Evolutionary conservation across 92 coral and sea anemone genomes (phyloP), one percentile per base, ranked within the genome.

Genomic region (Pocillopora meandrina): DNA sequence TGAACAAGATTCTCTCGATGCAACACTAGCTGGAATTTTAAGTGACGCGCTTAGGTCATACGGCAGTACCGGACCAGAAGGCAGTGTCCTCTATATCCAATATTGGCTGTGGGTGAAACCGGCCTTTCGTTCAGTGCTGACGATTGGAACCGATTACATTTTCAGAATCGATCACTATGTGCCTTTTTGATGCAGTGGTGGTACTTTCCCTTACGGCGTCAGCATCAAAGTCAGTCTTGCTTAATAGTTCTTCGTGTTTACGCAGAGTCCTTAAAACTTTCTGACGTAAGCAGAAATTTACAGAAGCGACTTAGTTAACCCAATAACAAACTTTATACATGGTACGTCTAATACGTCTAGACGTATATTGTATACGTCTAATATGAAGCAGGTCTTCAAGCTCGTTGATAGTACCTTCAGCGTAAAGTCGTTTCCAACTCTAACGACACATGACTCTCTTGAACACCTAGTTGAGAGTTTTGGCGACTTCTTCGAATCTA

Each of bases 361-460:
- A 26, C 0, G 1, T 26, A 26, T 26, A 26, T 26, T 26, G 26
- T 26, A 26, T 42, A 56, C 70, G 35, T 82, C 91, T 63, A 72
- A 87, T 23, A 85, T 81, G 61, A 65, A 61, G 55, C 87, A 87
- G 49, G 79, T 82, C 4, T 84, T 83, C 85, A 77, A 62, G 47
- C 42, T 88, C 9, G 80, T 88, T 20, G 79, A 83, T 66, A 75
- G 78, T 42, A 79, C 77, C 75, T 84, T 77, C 34, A 83, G 80
- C 61, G 73, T 84, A 15, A 88, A 60, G 64, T 60, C 61, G 23
- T 77, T 62, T 68, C 83, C 84, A 65, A 76, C 71, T 10, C 71
- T 88, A 74, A 88, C 91, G 58, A 34, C 75, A 56, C 88, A 83
- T 26, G 68, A 75, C 9, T 65, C 79, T 62, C 56, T 66, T 2